Evolutionary conservation across 2,888 invertebrate genomes (phyloP), one percentile per base, ranked within the genome.

Genomic region (Trachelus iudaicus): DNA sequence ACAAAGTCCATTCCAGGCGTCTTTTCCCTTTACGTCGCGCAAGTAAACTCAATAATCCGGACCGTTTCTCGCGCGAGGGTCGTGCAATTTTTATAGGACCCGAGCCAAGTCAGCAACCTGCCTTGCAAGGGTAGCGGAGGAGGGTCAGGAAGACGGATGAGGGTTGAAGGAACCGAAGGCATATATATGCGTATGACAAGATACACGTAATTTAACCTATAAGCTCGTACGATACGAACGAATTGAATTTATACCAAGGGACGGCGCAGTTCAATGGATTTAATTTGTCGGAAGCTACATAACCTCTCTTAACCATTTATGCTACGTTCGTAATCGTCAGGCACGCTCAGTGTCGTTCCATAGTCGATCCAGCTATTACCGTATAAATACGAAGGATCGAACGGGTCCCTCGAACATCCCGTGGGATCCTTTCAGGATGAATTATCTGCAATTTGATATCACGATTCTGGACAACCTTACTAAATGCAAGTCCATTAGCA

Each of bases 401-500:
- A 13, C 13, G 13, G 37, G 13, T 13, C 37, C 13, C 4, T 12
- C 12, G 0, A 35, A 35, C 13, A 12, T 0, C 37, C 13, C 4
- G 15, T 6, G 15, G 15, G 2, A 56, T 56, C 23, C 77, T 73
- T 68, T 75, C 75, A 77, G 73, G 73, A 77, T 80, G 75, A 80
- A 80, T 80, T 75, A 80, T 75, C 77, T 73, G 80, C 77, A 77
- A 80, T 80, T 80, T 69, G 73, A 75, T 77, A 77, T 33, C 73
- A 69, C 69, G 69, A 56, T 56, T 56, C 40, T 23, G 23, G 69
- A 69, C n/a, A 11, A 56, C 68, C 71, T 73, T 73, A 69, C 74
- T 69, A 77, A 79, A 76, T 56, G 77, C 75, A 40, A 79, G n/a
- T 82, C 82, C 82, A 82, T 82, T 82, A 82, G 77, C 40, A 56